Evolutionary conservation across 2,888 invertebrate genomes (phyloP), one percentile per base, ranked within the genome.

Genomic region (Orchesella flavescens): DNA sequence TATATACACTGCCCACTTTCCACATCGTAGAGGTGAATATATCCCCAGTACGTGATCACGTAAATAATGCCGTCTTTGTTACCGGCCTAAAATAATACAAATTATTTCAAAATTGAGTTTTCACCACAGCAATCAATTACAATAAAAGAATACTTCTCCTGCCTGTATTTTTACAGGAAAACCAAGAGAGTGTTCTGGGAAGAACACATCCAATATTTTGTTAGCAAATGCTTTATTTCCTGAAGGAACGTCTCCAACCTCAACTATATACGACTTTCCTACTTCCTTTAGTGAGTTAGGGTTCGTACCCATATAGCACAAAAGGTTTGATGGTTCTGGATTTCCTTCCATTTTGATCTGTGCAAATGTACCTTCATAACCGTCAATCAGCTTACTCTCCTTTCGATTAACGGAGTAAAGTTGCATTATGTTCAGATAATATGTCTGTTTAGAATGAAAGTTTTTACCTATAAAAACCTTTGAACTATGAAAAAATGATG

Each of bases 381-480:
- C 98, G 90, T 98, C 98, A 90, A 99, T 99, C 0, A 99, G 98
- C 91, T 99, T 99, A 7, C 98, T 98, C 89, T 98, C 98, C 91
- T 98, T 98, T 87, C 98, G 93, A 91, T 99, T 99, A 55, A 98
- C 97, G 0, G 98, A 98, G 90, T 99, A 99, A 87, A 99, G 92
- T 91, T 99, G 99, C 99, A 99, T 99, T 5, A 97, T 97, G 71
- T 99, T 99, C 97, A 99, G 99, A 89, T 99, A 94, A 90, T 96
- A 97, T 91, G 98, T 97, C 91, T 98, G 93, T 4, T 46, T 5
- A 53, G 21, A 19, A 53, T 13, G 10, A 23, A 63, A 63, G 24
- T 13, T n/a, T n/a, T n/a, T n/a, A n/a, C n/a, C n/a, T n/a, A n/a
- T n/a, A n/a, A n/a, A n/a, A n/a, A n/a, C n/a, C n/a, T n/a, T n/a